Conservation (phyloP, 2,888 invertebrate species). For the Hartigia nigra region DNA sequence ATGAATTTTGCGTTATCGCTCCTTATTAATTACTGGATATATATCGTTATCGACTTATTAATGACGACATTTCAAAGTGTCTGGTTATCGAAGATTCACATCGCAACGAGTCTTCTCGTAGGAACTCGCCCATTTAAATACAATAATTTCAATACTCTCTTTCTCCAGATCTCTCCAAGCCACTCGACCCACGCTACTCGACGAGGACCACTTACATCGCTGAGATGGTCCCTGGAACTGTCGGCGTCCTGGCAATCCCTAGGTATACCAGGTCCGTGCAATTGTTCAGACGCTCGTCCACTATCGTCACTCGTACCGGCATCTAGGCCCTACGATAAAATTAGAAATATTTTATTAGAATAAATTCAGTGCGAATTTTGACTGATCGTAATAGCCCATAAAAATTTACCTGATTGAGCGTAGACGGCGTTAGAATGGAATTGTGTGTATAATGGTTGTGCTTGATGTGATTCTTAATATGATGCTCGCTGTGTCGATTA, state of each 20-base stretch:
- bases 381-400: neutral
- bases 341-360: neutral
- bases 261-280: constrained; percentile 75
- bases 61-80: neutral
- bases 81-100: neutral
- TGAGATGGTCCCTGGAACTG: constrained; percentile 85
- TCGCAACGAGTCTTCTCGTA: neutral
- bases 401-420: constrained; percentile 60
- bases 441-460: constrained; percentile 65
- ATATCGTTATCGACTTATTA: neutral
- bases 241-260: constrained; percentile 76
- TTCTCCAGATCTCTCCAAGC: neutral
- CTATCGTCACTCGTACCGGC: constrained; percentile 88
- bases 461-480: constrained; percentile 64
- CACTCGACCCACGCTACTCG: neutral
- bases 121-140: neutral
- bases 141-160: neutral
- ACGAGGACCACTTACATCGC: constrained; percentile 76
- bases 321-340: constrained; percentile 75
- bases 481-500: constrained; percentile 66
- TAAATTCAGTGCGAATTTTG: neutral
- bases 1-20: neutral
- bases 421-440: constrained; percentile 65
- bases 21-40: neutral
- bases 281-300: constrained; percentile 83